These are phyloP conservation scores for Thaumatotibia leucotreta DNA, from an alignment of 1,140 invertebrate genomes.

Conservation along the genomic window DNA sequence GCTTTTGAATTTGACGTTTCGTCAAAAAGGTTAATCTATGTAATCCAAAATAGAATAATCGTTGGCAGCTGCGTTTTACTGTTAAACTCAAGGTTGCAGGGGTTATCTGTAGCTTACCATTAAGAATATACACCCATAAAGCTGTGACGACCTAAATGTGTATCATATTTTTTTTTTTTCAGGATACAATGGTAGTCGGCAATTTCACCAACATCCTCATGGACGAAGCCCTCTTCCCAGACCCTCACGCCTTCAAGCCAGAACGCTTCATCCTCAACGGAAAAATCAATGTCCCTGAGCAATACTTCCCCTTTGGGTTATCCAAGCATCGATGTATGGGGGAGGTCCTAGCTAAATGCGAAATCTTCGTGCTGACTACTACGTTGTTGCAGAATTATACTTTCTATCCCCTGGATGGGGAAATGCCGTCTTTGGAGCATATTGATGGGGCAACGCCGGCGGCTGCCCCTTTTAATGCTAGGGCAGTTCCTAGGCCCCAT, in stretches of 20 bases:
- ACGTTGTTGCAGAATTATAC: conserved; percentile 87
- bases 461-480: conserved; percentile 82
- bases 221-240: conserved; percentile 81
- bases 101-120: too few relatives aligned
- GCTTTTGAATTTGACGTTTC: too few relatives aligned
- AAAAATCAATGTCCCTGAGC: conserved; percentile 81
- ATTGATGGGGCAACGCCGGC: conserved; percentile 86
- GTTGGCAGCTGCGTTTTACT: too few relatives aligned
- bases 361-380: conserved; percentile 90
- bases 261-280: conserved; percentile 86
- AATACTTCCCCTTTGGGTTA: conserved; percentile 87
- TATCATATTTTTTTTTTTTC: too few relatives aligned
- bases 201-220: conserved; percentile 88
- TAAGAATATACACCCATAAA: too few relatives aligned
- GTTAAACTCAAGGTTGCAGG: too few relatives aligned
- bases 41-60: too few relatives aligned
- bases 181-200: conserved; percentile 90
- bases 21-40: too few relatives aligned
- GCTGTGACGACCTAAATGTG: too few relatives aligned
- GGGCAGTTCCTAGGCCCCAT: conserved; percentile 75
- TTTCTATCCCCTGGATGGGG: conserved; percentile 80
- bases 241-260: conserved; percentile 86
- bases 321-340: conserved; percentile 81
- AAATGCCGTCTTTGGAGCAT: conserved; percentile 80
- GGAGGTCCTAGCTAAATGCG: conserved; percentile 79